These are phyloP conservation scores for Tillus elongatus DNA, from an alignment of 2,888 invertebrate species.

Conservation along the genomic window DNA sequence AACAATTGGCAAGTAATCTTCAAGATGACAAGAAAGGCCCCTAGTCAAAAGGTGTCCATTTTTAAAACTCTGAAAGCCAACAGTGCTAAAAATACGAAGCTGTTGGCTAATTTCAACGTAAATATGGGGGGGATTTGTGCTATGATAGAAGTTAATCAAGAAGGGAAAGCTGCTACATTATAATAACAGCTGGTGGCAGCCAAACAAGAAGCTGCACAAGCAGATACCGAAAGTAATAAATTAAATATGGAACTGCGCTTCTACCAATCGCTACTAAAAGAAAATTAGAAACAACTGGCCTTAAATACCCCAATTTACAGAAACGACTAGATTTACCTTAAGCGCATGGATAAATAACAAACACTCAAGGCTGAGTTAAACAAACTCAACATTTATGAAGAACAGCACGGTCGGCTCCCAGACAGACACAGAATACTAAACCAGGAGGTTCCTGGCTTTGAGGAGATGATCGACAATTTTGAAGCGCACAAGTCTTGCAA, in stretches of 20 bases:
- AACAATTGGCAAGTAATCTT: slow-evolving; percentile 55
- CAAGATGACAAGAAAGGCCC: slow-evolving; percentile 58
- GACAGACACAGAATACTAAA: slow-evolving; percentile 44
- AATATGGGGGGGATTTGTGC: slow-evolving; percentile 75
- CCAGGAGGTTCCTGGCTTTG: slow-evolving; percentile 47
- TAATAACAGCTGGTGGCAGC: slow-evolving; percentile 83
- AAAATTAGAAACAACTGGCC: slow-evolving; percentile 58
- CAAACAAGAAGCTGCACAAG: slow-evolving; percentile 64
- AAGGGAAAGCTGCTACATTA: slow-evolving; percentile 72
- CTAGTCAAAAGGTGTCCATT: slow-evolving; percentile 51
- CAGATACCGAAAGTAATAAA: slow-evolving; percentile 70
- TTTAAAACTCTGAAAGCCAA: slow-evolving; percentile 61
- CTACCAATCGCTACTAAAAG: slow-evolving; percentile 51
- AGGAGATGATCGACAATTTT: slow-evolving; percentile 50
- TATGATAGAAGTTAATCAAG: slow-evolving; percentile 69
- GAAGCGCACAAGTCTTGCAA: slow-evolving; percentile 49
- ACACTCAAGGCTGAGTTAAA: slow-evolving; percentile 43
- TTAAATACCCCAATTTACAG: slow-evolving; percentile 58
- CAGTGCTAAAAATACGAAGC: slow-evolving; percentile 58
- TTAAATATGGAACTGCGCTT: slow-evolving; percentile 66
- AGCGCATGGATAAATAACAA: slow-evolving; percentile 49
- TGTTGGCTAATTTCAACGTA: slow-evolving; percentile 63
- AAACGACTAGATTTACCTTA: slow-evolving; percentile 53
- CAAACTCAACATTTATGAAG: slow-evolving; percentile 53
- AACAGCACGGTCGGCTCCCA: slow-evolving; percentile 48